Evolutionary conservation across 2,888 invertebrate species (phyloP).

Genomic region (Leucania comma): DNA sequence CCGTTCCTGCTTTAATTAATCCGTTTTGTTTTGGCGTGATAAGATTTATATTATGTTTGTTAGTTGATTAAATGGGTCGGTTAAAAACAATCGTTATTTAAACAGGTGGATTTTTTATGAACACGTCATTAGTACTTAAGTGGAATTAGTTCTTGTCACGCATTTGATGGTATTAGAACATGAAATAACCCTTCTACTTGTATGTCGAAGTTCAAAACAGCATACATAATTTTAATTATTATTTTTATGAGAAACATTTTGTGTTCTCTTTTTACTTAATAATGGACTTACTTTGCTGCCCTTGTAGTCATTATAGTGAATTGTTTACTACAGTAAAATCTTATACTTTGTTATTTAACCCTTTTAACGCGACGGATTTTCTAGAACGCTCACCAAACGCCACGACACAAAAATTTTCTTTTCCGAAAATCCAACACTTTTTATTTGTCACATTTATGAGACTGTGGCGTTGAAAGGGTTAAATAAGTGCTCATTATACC

Average conservation of each 20-base stretch:
- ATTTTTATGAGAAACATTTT: slow-evolving; percentile 18
- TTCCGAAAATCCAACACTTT: no score
- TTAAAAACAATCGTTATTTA: slow-evolving; percentile 39
- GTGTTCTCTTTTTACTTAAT: slow-evolving; percentile 37
- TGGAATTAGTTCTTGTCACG: slow-evolving; percentile 49
- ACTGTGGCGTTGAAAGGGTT: no score
- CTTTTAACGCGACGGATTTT: no score
- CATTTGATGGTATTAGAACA: slow-evolving; percentile 13
- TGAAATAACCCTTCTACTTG: slow-evolving; percentile 29
- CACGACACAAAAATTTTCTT: no score
- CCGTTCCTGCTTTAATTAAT: slow-evolving; percentile 35
- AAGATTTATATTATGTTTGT: slow-evolving; percentile 30
- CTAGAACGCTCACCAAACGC: no score
- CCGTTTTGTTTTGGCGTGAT: slow-evolving; percentile 26
- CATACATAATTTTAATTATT: slow-evolving; percentile 1
- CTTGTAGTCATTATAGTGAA: neutral
- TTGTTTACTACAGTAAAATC: slow-evolving; percentile 9
- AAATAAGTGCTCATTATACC: no score
- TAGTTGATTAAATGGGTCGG: slow-evolving; percentile 32
- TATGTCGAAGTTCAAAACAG: slow-evolving; percentile 34
- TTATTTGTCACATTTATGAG: no score
- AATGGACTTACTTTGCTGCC: slow-evolving; percentile 19
- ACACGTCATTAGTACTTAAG: slow-evolving; percentile 22
- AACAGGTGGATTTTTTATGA: slow-evolving; percentile 46
- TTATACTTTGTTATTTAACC: neutral